These are phyloP conservation scores for Tenthredo distinguenda DNA, from an alignment of 2,888 invertebrate genomes.

Conservation along the genomic window DNA sequence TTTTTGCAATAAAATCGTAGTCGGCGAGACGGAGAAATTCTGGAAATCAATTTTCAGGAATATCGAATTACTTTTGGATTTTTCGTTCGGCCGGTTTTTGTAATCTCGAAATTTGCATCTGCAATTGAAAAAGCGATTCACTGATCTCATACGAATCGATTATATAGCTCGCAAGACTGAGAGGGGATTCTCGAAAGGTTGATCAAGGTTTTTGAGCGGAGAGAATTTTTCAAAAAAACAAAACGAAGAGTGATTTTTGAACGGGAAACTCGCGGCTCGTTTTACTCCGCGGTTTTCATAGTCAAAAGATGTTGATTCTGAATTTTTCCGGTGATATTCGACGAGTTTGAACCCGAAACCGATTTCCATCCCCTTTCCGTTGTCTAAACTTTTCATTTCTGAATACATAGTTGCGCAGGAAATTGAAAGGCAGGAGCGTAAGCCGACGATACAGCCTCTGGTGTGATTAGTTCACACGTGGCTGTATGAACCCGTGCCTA, in stretches of 20 bases:
- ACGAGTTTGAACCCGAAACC: neutral
- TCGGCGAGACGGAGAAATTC: neutral
- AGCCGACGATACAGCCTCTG: neutral
- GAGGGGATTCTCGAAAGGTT: neutral
- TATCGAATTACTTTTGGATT: neutral
- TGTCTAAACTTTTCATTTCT: neutral
- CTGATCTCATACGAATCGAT: neutral
- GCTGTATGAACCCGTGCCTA: slow-evolving; percentile 4
- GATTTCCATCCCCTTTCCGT: neutral
- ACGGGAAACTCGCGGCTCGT: neutral
- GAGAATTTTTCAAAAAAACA: neutral
- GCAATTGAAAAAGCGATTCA: neutral
- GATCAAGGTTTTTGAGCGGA: neutral
- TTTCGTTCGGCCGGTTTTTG: neutral
- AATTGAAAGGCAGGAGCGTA: neutral
- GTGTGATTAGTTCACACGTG: slow-evolving; percentile 25
- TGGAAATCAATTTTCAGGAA: neutral
- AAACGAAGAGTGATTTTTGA: neutral
- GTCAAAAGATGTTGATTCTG: neutral
- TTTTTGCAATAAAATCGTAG: neutral
- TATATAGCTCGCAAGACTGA: neutral
- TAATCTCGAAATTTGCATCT: neutral
- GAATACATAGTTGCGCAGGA: neutral
- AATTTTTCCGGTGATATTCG: neutral
- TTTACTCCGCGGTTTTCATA: neutral